Percentiles rank a stretch among this genome's conserved stretches.
Conservation (phyloP, 2,888 invertebrate species). For the Mechanitis messenoides region DNA sequence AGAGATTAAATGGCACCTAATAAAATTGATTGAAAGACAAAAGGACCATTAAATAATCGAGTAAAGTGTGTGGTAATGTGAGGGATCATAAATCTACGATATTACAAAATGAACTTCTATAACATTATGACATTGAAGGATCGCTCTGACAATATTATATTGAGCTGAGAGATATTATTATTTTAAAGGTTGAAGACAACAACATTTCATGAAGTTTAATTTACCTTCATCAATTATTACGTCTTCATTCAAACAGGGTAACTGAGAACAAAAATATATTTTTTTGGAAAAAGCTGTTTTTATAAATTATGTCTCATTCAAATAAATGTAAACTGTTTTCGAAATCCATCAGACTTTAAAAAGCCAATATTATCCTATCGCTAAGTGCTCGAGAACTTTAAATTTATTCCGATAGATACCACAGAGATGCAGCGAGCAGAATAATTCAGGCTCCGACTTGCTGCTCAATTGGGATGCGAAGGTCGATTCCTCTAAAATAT, state of each 20-base stretch:
- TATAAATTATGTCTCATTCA: neutral
- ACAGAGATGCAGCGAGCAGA: slow-evolving; percentile 29
- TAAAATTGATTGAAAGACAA: slow-evolving; percentile 31
- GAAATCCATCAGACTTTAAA: slow-evolving; percentile 5
- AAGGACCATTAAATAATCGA: slow-evolving; percentile 43
- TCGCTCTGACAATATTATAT: slow-evolving; percentile 32
- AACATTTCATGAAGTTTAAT: too few relatives aligned
- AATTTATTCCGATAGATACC: slow-evolving; percentile 34
- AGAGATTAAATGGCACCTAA: slow-evolving; percentile 28
- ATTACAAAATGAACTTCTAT: slow-evolving; percentile 58
- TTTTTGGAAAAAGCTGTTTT: too few relatives aligned
- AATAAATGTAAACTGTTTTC: neutral
- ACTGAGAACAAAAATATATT: too few relatives aligned
- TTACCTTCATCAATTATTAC: too few relatives aligned
- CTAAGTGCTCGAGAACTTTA: slow-evolving; percentile 24
- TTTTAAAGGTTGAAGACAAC: too few relatives aligned
- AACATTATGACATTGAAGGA: slow-evolving; percentile 55
- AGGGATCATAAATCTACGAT: slow-evolving; percentile 54
- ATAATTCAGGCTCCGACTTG: slow-evolving; percentile 27
- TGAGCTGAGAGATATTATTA: neutral
- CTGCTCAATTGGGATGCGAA: slow-evolving; percentile 29
- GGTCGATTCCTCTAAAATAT: slow-evolving; percentile 29
- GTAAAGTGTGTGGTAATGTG: slow-evolving; percentile 43
- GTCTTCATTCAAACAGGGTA: too few relatives aligned
- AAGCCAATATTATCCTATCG: slow-evolving; percentile 7